Percentiles rank a stretch among this genome's conserved stretches.
Conservation (phyloP, 2,113 vertebrate genomes). For the Epinephelus fuscoguttatus region DNA sequence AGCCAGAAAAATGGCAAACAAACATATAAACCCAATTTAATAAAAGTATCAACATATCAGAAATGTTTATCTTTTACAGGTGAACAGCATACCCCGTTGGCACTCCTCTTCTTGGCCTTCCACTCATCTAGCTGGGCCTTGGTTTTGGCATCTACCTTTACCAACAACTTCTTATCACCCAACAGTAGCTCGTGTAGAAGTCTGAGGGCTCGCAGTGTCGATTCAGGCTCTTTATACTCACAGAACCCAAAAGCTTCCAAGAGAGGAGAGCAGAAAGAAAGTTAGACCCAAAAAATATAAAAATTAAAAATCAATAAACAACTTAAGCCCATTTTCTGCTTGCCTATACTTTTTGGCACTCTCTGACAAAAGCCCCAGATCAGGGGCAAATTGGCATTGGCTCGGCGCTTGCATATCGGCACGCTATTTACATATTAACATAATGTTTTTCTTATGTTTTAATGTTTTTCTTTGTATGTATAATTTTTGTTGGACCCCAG, state of each 20-base stretch:
- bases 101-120: conserved; percentile 96
- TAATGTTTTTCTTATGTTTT: too few species aligned
- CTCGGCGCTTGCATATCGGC: too few species aligned
- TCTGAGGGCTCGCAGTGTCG: conserved; percentile 93
- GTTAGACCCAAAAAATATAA: conserved; percentile 2
- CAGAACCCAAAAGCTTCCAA: conserved; percentile 96
- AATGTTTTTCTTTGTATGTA: too few species aligned
- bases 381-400: too few species aligned
- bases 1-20: not conserved
- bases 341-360: too few species aligned
- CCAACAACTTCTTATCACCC: conserved; percentile 97
- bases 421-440: too few species aligned
- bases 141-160: conserved; percentile 99
- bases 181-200: conserved; percentile 96
- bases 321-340: too few species aligned
- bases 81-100: conserved; percentile 89
- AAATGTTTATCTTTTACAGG: not conserved
- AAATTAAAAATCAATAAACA: not conserved
- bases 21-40: not conserved
- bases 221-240: conserved; percentile 98
- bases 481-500: too few species aligned
- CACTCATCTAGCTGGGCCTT: conserved; percentile 98
- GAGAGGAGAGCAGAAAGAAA: conserved; percentile 13
- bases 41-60: not conserved
- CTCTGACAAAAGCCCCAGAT: too few species aligned